phyloP scores from a whole-genome alignment of 64 coral and sea anemone species.

The Stichodactyla helianthus region DNA sequence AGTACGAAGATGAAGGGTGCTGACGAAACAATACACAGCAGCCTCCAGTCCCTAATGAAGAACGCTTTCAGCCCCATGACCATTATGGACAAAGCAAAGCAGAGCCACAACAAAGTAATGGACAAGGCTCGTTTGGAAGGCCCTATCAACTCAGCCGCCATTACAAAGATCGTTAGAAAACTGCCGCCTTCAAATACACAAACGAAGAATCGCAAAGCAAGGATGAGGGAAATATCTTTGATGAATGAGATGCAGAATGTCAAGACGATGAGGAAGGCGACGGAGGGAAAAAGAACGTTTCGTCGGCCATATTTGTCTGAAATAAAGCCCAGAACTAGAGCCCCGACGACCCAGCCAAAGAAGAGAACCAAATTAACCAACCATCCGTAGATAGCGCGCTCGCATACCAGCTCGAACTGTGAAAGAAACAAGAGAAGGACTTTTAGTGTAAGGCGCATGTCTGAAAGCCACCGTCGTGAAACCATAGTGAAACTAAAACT shows the following conservation, averaged over 20 bases:
- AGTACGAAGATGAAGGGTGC: conserved; percentile 84
- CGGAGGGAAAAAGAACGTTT: conserved; percentile 81
- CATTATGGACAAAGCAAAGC: conserved; percentile 67
- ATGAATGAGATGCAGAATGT: conserved; percentile 78
- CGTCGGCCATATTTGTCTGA: conserved; percentile 77
- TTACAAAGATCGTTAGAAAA: conserved; percentile 65
- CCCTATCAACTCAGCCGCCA: conserved; percentile 76
- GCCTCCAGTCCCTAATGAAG: conserved; percentile 70
- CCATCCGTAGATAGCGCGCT: conserved; percentile 52
- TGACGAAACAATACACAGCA: conserved; percentile 67
- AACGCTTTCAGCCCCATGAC: conserved; percentile 74
- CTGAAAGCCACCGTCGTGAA: no score
- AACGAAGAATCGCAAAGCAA: conserved; percentile 60
- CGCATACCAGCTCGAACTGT: conserved; percentile 91
- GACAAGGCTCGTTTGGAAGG: conserved; percentile 73
- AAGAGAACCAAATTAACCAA: conserved; percentile 78
- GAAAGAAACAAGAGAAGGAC: neutral
- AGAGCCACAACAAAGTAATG: conserved; percentile 73
- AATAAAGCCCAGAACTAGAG: conserved; percentile 63
- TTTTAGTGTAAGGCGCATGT: no score
- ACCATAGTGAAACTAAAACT: no score
- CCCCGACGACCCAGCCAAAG: conserved; percentile 74
- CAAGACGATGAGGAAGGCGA: conserved; percentile 41
- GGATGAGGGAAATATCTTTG: conserved; percentile 55
- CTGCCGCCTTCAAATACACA: conserved; percentile 78